Percentiles rank a stretch among this genome's conserved stretches.
phyloP scores from a whole-genome alignment of 1,140 invertebrate species.

The Potamilus streckersoni region DNA sequence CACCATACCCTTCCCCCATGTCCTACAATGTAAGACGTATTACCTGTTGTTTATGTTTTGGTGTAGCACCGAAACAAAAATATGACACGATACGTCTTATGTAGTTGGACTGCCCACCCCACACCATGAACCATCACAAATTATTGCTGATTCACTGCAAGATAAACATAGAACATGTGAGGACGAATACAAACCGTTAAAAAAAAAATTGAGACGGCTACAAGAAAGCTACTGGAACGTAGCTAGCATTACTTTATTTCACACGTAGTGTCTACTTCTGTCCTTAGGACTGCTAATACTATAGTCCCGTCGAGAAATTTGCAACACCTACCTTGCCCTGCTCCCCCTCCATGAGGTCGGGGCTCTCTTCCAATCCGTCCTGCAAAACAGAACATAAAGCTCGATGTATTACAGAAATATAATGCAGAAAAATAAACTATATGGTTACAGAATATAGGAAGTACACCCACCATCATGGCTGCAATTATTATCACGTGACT shows the following conservation, averaged over 20 bases:
- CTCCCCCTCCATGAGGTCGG: constrained; percentile 65
- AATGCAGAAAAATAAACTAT: constrained; percentile 20
- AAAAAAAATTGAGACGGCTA: background rate
- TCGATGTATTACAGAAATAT: constrained; percentile 11
- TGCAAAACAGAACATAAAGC: constrained; percentile 46
- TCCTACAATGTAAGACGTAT: no score
- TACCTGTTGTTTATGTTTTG: no score
- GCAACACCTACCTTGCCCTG: constrained; percentile 37
- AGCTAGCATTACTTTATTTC: background rate
- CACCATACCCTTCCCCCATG: no score
- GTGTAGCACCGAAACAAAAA: no score
- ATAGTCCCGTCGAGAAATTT: background rate
- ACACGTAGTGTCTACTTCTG: background rate
- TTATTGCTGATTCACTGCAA: no score
- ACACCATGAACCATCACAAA: no score
- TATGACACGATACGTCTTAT: no score
- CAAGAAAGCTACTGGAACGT: background rate
- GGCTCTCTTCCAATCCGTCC: constrained; percentile 67
- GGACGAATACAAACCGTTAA: background rate
- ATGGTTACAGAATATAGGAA: constrained; percentile 21
- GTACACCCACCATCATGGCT: constrained; percentile 69
- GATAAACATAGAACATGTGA: background rate
- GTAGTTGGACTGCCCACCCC: no score
- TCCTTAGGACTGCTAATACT: background rate
- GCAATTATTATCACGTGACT: constrained; percentile 64